phyloP scores from a whole-genome alignment of 2,888 invertebrate species.

The Tenthredo scrophulariae region DNA sequence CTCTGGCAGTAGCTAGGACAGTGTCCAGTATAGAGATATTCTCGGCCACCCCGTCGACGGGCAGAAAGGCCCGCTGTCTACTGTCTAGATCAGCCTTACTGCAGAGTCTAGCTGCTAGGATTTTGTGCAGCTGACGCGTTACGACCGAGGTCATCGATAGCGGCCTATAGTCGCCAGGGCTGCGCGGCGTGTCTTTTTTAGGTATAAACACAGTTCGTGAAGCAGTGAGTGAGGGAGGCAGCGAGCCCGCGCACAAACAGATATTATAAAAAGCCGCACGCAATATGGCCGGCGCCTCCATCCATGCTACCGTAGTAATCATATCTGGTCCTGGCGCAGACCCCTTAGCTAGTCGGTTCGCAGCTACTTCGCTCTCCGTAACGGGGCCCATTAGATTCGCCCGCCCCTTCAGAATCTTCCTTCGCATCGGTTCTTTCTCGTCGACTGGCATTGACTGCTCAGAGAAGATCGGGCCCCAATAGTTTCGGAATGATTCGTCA shows the following conservation, averaged over 20 bases:
- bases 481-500: background rate
- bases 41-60: too few species aligned
- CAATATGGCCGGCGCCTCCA: background rate
- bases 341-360: background rate
- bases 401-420: background rate
- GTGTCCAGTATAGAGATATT: constrained; percentile 33
- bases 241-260: too few species aligned
- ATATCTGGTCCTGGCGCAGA: background rate
- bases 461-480: constrained; percentile 14
- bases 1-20: background rate
- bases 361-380: background rate
- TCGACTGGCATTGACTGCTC: background rate
- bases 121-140: too few species aligned
- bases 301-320: too few species aligned
- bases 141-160: too few species aligned
- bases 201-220: too few species aligned
- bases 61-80: too few species aligned
- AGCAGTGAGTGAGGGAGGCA: too few species aligned
- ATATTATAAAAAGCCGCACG: too few species aligned
- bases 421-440: background rate
- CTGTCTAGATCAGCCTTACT: background rate
- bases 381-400: background rate
- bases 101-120: background rate
- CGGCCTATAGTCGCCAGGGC: too few species aligned
- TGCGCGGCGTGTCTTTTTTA: background rate